A percentile compares a stretch with the other conserved stretches of the same genome.
Conservation (phyloP, 1,140 invertebrate genomes). For the Tetraneura akinire region DNA sequence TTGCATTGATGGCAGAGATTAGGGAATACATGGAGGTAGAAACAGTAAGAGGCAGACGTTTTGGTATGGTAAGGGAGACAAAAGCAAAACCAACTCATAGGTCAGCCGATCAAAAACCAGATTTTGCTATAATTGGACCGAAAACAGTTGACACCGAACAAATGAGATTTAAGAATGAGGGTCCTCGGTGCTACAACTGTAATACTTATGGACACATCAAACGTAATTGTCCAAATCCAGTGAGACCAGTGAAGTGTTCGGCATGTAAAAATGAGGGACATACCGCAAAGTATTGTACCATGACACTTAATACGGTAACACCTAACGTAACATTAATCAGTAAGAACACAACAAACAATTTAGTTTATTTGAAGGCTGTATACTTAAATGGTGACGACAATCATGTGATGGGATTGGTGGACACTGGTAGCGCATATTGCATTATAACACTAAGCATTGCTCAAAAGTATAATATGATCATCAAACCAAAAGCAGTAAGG, state of each 20-base stretch:
- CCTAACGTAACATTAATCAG: neutral
- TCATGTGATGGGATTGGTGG: neutral
- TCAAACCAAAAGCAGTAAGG: neutral
- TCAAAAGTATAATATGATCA: neutral
- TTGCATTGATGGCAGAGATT: neutral
- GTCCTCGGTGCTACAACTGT: neutral
- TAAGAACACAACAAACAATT: neutral
- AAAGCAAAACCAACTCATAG: too few relatives aligned
- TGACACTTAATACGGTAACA: accelerated
- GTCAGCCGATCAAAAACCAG: too few relatives aligned
- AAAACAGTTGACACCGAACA: neutral
- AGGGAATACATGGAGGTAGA: neutral
- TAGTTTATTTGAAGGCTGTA: neutral
- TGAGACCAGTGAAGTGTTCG: neutral
- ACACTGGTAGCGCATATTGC: neutral
- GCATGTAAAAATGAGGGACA: neutral
- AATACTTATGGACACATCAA: neutral
- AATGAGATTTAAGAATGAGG: neutral
- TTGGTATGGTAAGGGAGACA: too few relatives aligned
- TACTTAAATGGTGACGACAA: neutral
- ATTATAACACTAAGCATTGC: neutral
- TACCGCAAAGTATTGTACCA: neutral
- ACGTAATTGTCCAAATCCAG: neutral
- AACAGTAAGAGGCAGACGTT: too few relatives aligned
- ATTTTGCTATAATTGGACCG: too few relatives aligned